phyloP scores from a whole-genome alignment of 2,797 vertebrate species.

The Morelia viridis region DNA sequence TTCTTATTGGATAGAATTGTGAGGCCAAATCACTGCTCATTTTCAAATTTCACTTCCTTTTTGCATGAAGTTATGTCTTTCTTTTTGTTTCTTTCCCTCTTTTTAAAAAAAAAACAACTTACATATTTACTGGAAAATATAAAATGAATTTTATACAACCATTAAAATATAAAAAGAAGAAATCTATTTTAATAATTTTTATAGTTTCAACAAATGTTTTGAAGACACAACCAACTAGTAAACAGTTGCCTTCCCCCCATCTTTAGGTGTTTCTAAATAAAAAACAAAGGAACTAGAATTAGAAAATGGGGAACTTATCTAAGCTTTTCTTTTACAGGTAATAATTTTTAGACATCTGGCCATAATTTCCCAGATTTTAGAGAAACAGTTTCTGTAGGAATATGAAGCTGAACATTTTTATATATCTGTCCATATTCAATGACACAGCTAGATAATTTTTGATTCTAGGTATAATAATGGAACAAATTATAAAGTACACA shows the following conservation, averaged over 20 bases:
- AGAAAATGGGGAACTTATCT: too few relatives aligned
- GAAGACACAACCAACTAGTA: neutral
- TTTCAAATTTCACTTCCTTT: neutral
- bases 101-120: neutral
- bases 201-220: neutral
- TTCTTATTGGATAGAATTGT: neutral
- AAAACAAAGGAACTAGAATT: neutral
- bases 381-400: neutral
- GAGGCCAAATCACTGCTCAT: neutral
- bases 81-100: neutral
- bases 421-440: too few relatives aligned
- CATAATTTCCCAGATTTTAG: too few relatives aligned
- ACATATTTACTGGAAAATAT: neutral
- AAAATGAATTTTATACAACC: neutral
- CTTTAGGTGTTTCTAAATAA: neutral
- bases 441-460: too few relatives aligned
- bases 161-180: neutral
- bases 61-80: neutral
- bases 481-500: too few relatives aligned
- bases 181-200: neutral
- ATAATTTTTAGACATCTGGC: too few relatives aligned
- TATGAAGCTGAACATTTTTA: neutral
- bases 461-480: too few relatives aligned
- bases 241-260: neutral
- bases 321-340: neutral